These are phyloP conservation scores for Anthopleura xanthogrammica DNA, from an alignment of 92 coral and sea anemone genomes.

Conservation along the genomic window DNA sequence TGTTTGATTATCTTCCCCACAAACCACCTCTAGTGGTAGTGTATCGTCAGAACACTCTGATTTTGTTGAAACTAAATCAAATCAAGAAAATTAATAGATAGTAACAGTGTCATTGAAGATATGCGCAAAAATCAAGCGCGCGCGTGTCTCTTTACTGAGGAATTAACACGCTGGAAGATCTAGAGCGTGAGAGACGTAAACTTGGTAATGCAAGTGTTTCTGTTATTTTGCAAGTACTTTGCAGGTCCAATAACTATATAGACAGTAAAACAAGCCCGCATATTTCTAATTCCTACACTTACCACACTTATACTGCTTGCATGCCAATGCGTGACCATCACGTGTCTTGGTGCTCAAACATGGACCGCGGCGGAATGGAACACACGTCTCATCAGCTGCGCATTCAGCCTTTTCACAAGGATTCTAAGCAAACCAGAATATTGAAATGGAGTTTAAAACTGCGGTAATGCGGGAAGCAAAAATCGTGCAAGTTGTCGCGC, in stretches of 20 bases:
- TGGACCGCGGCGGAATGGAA: slow-evolving; percentile 64
- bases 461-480: neutral
- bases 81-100: slow-evolving; percentile 9
- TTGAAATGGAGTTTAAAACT: neutral
- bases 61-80: slow-evolving; percentile 40
- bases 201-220: too few relatives aligned
- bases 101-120: too few relatives aligned
- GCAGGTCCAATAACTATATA: too few relatives aligned
- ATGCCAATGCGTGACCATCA: slow-evolving; percentile 46
- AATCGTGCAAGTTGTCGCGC: neutral
- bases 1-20: slow-evolving; percentile 79
- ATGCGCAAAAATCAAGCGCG: neutral
- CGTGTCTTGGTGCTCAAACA: slow-evolving; percentile 67
- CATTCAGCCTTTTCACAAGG: slow-evolving; percentile 71
- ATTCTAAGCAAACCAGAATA: slow-evolving; percentile 33
- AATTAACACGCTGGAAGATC: neutral
- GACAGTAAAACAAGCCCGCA: too few relatives aligned
- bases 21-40: slow-evolving; percentile 42
- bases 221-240: too few relatives aligned
- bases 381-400: slow-evolving; percentile 59
- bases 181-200: too few relatives aligned
- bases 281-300: slow-evolving; percentile 12
- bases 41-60: slow-evolving; percentile 27
- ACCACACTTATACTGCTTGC: slow-evolving; percentile 87
- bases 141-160: neutral